Base-by-base conservation (phyloP, 2,797 vertebrate species). In the Prionace glauca region DNA sequence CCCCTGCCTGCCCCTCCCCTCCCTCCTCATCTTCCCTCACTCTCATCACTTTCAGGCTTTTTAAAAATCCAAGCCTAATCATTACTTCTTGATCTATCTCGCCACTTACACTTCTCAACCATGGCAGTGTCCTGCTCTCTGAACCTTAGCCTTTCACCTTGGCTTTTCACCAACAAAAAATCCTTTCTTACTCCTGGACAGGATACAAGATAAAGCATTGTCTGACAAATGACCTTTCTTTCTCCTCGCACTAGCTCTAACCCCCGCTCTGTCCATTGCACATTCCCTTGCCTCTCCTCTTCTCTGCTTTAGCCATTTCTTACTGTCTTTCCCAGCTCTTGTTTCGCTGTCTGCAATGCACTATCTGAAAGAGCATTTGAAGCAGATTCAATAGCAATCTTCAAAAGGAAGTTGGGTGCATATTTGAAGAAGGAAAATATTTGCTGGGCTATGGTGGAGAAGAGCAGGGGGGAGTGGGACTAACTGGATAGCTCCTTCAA, bases 41-140 rank as follows among this genome's bases (percentile, higher is more conserved):
- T 67, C n/a, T 18, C 62, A 20, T 12, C 62, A 36, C n/a, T 60
- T 67, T 10, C 8, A 91, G 60, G 88, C 88, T 60, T 32, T 50
- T 56, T 90, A n/a, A 90, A 60, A 90, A 60, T 14, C 50, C 87
- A 90, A 65, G 87, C 29, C 90, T 92, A 20, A 67, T 36, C 90
- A 26, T 92, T 92, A 92, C 60, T 65, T 67, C 90, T 36, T 92
- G 90, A 92, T 92, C 65, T 92, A 92, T 92, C 62, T 67, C 65
- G 18, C 65, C 62, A 22, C 60, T 91, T 91, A 91, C 62, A n/a
- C 88, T 91, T 91, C 62, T 91, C 88, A 92, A 36, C 62, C 65
- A 22, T 36, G 90, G 62, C 62, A 22, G 24, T 67, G 62, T 92
- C 90, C 90, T 92, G 62, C 90, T 92, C 90, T 69, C n/a, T 69